Evolutionary conservation across 2,113 vertebrate genomes (phyloP).

Genomic region (Meriones unguiculatus): DNA sequence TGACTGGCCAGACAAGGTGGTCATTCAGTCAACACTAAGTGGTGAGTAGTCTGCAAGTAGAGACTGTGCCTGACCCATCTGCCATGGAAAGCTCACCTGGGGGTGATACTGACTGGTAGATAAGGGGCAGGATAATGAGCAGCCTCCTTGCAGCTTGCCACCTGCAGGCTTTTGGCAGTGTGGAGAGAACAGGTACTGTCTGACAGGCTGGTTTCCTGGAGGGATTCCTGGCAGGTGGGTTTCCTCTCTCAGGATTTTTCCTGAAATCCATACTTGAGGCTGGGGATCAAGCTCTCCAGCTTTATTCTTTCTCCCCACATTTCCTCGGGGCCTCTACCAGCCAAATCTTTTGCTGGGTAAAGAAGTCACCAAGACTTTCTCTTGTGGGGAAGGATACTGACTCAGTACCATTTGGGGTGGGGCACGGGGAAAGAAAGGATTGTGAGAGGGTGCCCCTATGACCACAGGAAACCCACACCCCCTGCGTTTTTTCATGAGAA

Average conservation of each 20-base stretch:
- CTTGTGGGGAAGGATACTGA: neutral
- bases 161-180: neutral
- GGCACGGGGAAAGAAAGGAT: neutral
- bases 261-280: neutral
- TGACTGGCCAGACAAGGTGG: neutral
- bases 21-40: neutral
- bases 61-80: neutral
- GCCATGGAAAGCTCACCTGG: neutral
- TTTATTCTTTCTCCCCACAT: neutral
- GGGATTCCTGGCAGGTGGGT: neutral
- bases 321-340: neutral
- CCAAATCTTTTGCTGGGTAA: neutral
- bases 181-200: too few species aligned
- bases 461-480: conserved; percentile 32
- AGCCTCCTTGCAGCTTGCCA: rapidly evolving
- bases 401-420: neutral
- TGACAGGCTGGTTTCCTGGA: neutral
- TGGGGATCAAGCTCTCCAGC: neutral
- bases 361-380: neutral
- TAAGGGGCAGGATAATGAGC: neutral
- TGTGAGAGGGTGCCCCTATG: neutral
- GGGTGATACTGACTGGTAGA: neutral
- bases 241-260: neutral
- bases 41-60: neutral
- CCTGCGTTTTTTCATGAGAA: neutral